Base-by-base conservation (phyloP, 2,113 vertebrate genomes). In the Synchiropus splendidus region DNA sequence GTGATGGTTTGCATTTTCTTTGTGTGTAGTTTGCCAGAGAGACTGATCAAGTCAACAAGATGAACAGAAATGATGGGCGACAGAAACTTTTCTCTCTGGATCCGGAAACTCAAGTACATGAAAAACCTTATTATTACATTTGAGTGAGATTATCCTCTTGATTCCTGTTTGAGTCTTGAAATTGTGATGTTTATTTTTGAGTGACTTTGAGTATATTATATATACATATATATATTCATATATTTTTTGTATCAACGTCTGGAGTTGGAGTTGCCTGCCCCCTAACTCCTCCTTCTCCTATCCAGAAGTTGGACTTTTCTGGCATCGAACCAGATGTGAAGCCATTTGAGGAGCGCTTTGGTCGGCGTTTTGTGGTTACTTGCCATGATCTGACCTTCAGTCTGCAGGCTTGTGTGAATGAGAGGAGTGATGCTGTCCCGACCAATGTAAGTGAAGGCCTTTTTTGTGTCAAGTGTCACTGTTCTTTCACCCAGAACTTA, bases 1-100 rank as follows among this genome's bases (percentile, higher is more conserved):
- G n/a, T n/a, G n/a, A n/a, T n/a, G 21, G 4, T 27, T 27, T 27
- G 21, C 8, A 5, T 27, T 27, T 14, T 10, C 5, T 48, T 12
- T 62, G 33, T 70, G n/a, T 68, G 30, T 59, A 99, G 95, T 98
- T 91, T 0, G 89, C 87, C 58, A 86, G 92, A 82, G 95, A 99
- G 85, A 97, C 94, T 1, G 95, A 99, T 49, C 94, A 97, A 60
- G 76, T 96, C 51, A 98, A 92, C 80, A 99, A 92, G 77, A 82
- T 94, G 51, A 94, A 88, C 80, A 88, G 94, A 68, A 93, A 88
- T 6, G 95, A 98, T 37, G 86, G 89, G 65, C 86, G 95, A 68
- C 94, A 89, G 60, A 98, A 92, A 68, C 88, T 98, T 41, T 92
- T 94, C 69, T 86, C 88, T 39, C 89, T 98, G 1, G 94, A 98